Base-by-base conservation (phyloP, 2,113 vertebrate species). In the Bos javanicus region DNA sequence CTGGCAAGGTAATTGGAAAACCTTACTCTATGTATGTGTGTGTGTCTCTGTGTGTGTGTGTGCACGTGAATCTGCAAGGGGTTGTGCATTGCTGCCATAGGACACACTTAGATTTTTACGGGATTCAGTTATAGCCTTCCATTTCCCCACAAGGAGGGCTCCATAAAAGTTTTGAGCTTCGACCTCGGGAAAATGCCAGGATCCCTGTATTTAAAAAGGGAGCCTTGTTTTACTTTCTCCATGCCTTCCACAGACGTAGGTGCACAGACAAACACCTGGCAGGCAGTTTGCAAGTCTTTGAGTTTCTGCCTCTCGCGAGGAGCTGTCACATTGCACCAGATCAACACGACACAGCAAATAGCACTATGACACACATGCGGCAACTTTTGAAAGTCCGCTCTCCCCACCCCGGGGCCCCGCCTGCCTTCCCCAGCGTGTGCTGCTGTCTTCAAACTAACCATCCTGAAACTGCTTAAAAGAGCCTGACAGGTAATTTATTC, bases 401-500 rank as follows among this genome's bases (percentile, higher is more conserved):
- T 81, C 28, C 87, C 93, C 15, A 11, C 19, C 16, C 46, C 23
- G 23, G 26, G n/a, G 30, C 67, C 83, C 23, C 4, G 7, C 95
- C 97, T 60, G 92, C 92, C 59, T 50, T 28, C 48, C 81, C 33
- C 39, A 90, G 95, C 43, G 19, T 50, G 43, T 67, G 46, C 87
- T 2, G 64, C 96, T 98, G 97, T 91, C 98, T 98, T 97, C 91
- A 97, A 98, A 91, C 95, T 96, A 98, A 96, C 98, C 97, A 98
- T 97, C 97, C 98, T 92, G 95, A 98, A 98, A 98, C 62, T 0
- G 64, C 98, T 96, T 98, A 95, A 98, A 97, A 97, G 89, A 97
- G 48, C 43, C 97, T 98, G 98, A 98, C 93, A 60, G 90, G 92
- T 93, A 97, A 98, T 98, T 98, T 98, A 93, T 94, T 52, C 94